Percentiles rank a stretch among this genome's conserved stretches.
Evolutionary conservation across 2,888 invertebrate genomes (phyloP).

Genomic region (Erpobdella octoculata): DNA sequence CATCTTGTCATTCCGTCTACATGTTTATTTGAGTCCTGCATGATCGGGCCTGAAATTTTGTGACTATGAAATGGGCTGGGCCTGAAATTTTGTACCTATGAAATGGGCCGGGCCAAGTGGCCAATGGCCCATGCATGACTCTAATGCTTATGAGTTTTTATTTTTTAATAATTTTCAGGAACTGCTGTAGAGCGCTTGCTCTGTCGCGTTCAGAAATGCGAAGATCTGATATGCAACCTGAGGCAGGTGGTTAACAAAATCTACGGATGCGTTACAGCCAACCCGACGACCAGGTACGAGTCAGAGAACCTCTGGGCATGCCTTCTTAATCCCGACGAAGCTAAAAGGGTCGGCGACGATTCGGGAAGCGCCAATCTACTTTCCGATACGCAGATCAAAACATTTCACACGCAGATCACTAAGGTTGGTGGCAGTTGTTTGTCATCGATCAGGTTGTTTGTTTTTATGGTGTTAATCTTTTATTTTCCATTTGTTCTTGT

Average conservation of each 20-base stretch:
- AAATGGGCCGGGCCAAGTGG: too few relatives aligned
- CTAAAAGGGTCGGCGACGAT: not conserved
- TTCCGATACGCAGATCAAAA: slow-evolving; percentile 16
- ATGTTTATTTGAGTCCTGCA: too few relatives aligned
- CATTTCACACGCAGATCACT: slow-evolving; percentile 25
- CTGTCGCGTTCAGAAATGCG: slow-evolving; percentile 24
- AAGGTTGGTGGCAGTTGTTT: not conserved
- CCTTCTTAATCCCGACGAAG: slow-evolving; percentile 21
- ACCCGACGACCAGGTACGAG: slow-evolving; percentile 23
- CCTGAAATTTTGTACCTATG: too few relatives aligned
- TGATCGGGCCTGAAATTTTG: too few relatives aligned
- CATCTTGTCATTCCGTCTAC: too few relatives aligned
- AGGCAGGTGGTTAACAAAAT: slow-evolving; percentile 27
- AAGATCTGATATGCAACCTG: slow-evolving; percentile 21
- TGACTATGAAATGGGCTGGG: too few relatives aligned
- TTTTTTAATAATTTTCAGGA: not conserved
- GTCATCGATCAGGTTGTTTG: too few relatives aligned
- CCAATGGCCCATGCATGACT: too few relatives aligned
- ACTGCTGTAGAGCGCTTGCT: slow-evolving; percentile 15
- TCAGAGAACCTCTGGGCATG: slow-evolving; percentile 27
- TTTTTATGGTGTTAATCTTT: too few relatives aligned
- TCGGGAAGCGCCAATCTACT: not conserved
- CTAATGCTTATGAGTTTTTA: too few relatives aligned
- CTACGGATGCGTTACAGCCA: slow-evolving; percentile 24
- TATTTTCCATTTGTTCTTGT: too few relatives aligned